Base-by-base conservation (phyloP, 2,888 invertebrate genomes). In the Balanococcus diminutus region DNA sequence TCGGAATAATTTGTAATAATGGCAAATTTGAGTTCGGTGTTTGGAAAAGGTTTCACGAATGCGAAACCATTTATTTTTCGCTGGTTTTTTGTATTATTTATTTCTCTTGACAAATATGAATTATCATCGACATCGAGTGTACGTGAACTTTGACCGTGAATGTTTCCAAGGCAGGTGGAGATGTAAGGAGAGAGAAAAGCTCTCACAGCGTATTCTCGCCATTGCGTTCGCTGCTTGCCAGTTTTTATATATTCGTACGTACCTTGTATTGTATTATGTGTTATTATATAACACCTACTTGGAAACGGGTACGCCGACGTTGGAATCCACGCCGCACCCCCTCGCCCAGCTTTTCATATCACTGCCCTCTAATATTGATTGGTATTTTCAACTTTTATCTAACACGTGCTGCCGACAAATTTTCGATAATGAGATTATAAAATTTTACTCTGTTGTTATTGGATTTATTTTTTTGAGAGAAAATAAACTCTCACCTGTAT, bases 121-220 rank as follows among this genome's bases (percentile, higher is more conserved):
- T 79, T 36, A 79, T 36, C 19, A 28, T 79, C 72, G 31, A 31
- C 8, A 31, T 5, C 31, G 22, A 6, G n/a, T 22, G 75, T 36
- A 36, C 67, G 75, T 79, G 75, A 79, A 79, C 75, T 79, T 79
- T 79, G 75, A 79, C 75, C 75, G 75, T 79, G 75, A 79, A 79
- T 36, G 72, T 72, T 72, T 72, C 31, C 31, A 72, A 28, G 6
- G 72, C 31, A 6, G 72, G 16, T 14, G 14, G 56, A 56, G 56
- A 22, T n/a, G n/a, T n/a, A 11, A 22, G 56, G 56, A 22, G 19
- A 22, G 16, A n/a, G 46, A 46, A n/a, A 16, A 2, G 3, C 22
- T 56, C 19, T 56, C 1, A 56, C 46, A n/a, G 1, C 8, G 56
- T 56, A 22, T 56, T 56, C 56, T 56, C 56, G 56, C 56, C 56